Conservation (phyloP, 2,888 invertebrate species). For the Caradrina kadenii region DNA sequence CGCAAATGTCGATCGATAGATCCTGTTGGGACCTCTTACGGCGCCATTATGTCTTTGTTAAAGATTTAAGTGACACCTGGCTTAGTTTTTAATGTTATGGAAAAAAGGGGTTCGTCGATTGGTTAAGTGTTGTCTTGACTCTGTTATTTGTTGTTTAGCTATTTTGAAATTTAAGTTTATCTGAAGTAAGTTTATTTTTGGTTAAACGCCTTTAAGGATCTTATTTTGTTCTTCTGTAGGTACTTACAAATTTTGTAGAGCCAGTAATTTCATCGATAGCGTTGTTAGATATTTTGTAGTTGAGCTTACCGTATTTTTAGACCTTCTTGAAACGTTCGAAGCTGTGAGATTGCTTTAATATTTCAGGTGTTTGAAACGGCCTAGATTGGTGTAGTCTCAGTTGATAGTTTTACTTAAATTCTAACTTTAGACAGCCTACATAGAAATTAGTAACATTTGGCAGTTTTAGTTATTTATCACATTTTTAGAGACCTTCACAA, state of each 20-base stretch:
- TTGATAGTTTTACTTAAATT: constrained; percentile 3
- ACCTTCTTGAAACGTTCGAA: background rate
- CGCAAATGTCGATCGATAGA: constrained; percentile 84
- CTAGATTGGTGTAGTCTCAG: background rate
- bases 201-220: background rate
- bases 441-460: background rate
- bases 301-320: constrained; percentile 20
- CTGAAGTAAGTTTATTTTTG: background rate
- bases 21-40: constrained; percentile 71
- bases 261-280: background rate
- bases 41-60: constrained; percentile 74
- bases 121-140: constrained; percentile 32
- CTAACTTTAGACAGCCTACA: constrained; percentile 1
- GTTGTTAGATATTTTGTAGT: constrained; percentile 4
- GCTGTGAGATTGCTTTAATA: constrained; percentile 22
- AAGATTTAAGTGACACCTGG: constrained; percentile 81
- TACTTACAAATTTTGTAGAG: constrained; percentile 5
- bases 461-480: background rate
- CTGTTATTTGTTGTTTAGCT: constrained; percentile 6
- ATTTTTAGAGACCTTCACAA: background rate
- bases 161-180: background rate
- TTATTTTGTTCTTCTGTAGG: background rate
- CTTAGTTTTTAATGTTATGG: constrained; percentile 70
- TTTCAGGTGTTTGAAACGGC: constrained; percentile 11
- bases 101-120: constrained; percentile 37